Evolutionary conservation across 2,888 invertebrate species (phyloP).

Genomic region (Busseola fusca): DNA sequence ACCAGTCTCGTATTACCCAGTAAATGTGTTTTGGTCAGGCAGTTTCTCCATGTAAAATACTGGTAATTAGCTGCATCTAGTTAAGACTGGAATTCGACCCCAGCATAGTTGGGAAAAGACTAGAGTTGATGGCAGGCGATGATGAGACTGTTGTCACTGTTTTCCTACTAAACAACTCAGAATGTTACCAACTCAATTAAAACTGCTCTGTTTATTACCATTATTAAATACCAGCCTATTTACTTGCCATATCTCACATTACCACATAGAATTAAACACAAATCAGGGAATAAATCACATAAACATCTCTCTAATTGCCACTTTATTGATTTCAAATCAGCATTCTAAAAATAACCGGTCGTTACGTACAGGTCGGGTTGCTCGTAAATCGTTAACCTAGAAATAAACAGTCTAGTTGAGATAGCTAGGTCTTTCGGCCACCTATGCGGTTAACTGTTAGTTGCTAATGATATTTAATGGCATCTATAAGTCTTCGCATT

Average conservation of each 20-base stretch:
- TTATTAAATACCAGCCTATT: background rate
- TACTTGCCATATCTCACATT: slow-evolving; percentile 1
- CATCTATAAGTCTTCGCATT: slow-evolving; percentile 32
- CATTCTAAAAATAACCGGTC: slow-evolving; percentile 40
- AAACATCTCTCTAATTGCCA: slow-evolving; percentile 45
- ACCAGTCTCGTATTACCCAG: no score
- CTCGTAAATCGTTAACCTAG: slow-evolving; percentile 59
- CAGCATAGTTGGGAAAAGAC: background rate
- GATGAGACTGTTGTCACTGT: background rate
- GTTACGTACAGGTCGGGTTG: slow-evolving; percentile 43
- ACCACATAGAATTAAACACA: slow-evolving; percentile 18
- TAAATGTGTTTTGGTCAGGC: no score
- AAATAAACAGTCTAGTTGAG: slow-evolving; percentile 46
- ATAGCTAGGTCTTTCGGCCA: slow-evolving; percentile 62
- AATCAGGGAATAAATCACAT: slow-evolving; percentile 45
- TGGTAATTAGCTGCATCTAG: no score
- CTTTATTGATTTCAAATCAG: slow-evolving; percentile 56
- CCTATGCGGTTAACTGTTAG: slow-evolving; percentile 15
- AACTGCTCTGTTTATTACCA: background rate
- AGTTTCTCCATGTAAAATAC: no score
- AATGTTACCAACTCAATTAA: background rate
- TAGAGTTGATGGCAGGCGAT: background rate
- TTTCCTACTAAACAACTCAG: background rate
- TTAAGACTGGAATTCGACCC: no score
- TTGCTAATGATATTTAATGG: slow-evolving; percentile 46